phyloP scores from a whole-genome alignment of 2,888 invertebrate genomes.

The Gryllus longicercus region DNA sequence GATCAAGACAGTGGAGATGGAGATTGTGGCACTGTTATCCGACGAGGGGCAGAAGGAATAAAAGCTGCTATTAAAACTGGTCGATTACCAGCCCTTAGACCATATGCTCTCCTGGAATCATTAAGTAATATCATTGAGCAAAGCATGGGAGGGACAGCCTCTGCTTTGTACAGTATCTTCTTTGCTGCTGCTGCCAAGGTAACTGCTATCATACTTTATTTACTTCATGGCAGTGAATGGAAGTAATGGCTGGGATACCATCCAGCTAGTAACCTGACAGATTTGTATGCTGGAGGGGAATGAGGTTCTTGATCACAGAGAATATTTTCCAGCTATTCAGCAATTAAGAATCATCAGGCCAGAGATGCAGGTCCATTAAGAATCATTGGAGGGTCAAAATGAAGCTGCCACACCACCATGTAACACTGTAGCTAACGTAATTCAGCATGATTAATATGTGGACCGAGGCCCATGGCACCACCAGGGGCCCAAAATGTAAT shows the following conservation, averaged over 20 bases:
- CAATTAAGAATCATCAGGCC: no score
- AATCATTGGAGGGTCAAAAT: no score
- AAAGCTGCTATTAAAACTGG: constrained; percentile 25
- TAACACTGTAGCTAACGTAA: no score
- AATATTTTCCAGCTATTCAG: no score
- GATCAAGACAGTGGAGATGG: constrained; percentile 72
- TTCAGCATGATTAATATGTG: no score
- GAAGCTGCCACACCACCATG: no score
- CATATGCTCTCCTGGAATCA: constrained; percentile 34
- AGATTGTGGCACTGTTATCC: constrained; percentile 68
- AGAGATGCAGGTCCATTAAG: no score
- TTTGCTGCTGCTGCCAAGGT: constrained; percentile 59
- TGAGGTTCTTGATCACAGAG: no score
- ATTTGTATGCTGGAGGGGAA: background rate
- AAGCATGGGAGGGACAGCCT: constrained; percentile 73
- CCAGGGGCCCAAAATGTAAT: no score
- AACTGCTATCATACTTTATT: background rate
- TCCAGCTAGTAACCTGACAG: background rate
- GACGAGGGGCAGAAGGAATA: constrained; percentile 57
- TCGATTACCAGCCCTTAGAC: constrained; percentile 20
- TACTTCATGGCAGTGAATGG: no score
- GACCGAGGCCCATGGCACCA: no score
- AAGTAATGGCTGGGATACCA: no score
- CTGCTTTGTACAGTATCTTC: constrained; percentile 73
- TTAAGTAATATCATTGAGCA: constrained; percentile 58